Evolutionary conservation across 2,113 vertebrate genomes (phyloP), one percentile per base, ranked within the genome.

Genomic region (Nesogale talazaci): DNA sequence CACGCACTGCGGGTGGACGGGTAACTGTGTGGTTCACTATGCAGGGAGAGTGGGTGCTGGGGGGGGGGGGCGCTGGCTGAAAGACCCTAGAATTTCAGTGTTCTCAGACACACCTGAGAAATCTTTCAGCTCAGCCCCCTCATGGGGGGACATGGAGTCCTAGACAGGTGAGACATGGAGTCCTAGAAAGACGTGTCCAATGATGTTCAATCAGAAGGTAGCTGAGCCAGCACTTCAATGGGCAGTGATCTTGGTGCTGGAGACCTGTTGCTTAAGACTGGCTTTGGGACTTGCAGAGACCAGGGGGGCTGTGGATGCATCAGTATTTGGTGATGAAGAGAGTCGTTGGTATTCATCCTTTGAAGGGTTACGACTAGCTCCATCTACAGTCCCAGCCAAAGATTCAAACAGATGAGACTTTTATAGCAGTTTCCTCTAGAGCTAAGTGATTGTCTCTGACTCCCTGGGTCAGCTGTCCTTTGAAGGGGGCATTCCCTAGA

Each of bases 361-460:
- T 91, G 72, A 67, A 78, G 87, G 78, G 0, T 91, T 91, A 56
- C 63, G 80, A 11, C 63, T 83, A 11, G 83, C 40, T 78, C 72
- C 8, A 1, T 79, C 57, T 85, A 15, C 23, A 17, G 4, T 65
- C 36, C 46, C 31, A 23, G 29, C 29, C 27, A 40, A 77, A 52
- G 14, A 6, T 14, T 57, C 52, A 80, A n/a, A 23, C 12, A 12
- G 1, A 0, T 3, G 20, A 20, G 17, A 3, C 40, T 46, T 10
- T 69, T 75, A 9, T 36, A 34, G 78, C 38, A 75, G 22, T 19
- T 42, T 75, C 36, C 74, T 40, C 56, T 36, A 4, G 72, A 83
- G 14, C 29, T 10, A 9, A 8, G 61, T 65, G 63, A 67, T 4
- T 5, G 0, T 6, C 1, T 1, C 0, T 1, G 38, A n/a, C 3